Evolutionary conservation across 2,797 vertebrate genomes (phyloP), one percentile per base, ranked within the genome.

Genomic region (Mormyrus proboscirostris): DNA sequence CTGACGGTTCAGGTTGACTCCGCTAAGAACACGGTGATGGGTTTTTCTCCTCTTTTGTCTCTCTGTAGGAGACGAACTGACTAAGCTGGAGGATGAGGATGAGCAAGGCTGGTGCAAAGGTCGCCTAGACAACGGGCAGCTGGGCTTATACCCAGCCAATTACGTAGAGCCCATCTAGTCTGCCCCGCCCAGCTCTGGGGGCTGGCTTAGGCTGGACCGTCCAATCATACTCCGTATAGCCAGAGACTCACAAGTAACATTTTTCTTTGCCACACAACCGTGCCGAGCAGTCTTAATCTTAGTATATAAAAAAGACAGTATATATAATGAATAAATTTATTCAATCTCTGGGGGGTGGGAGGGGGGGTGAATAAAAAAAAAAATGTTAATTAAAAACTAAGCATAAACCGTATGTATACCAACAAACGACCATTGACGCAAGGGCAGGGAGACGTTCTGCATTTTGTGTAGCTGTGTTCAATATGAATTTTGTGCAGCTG

Each of bases 31-130:
- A 79, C 14, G 16, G 16, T 22, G 5, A n/a, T 14, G 16, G 73
- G 33, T 8, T 44, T 79, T 79, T 44, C 38, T 79, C 38, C 38
- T 79, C 2, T 79, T 79, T 79, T 79, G 2, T n/a, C 65, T 82
- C 89, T 90, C 88, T 89, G 41, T 94, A 99, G 98, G 98, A 90
- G 98, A 99, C 0, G 97, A 98, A 92, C 95, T 99, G 92, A 97
- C 94, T 79, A 99, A 98, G 93, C 96, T 99, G n/a, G 98, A 98
- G 88, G 98, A 99, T 10, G 98, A 99, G 93, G 98, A 99, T 0
- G 98, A 98, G 47, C 98, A 99, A 94, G 98, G 98, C 55, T 99
- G 98, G 98, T 99, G 98, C 94, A 98, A 97, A 95, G 98, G 98
- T 92, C 97, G 97, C 88, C 96, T 99, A 92, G 97, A 97, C 95